phyloP scores from a whole-genome alignment of 1,140 invertebrate species.

The Galleria mellonella region DNA sequence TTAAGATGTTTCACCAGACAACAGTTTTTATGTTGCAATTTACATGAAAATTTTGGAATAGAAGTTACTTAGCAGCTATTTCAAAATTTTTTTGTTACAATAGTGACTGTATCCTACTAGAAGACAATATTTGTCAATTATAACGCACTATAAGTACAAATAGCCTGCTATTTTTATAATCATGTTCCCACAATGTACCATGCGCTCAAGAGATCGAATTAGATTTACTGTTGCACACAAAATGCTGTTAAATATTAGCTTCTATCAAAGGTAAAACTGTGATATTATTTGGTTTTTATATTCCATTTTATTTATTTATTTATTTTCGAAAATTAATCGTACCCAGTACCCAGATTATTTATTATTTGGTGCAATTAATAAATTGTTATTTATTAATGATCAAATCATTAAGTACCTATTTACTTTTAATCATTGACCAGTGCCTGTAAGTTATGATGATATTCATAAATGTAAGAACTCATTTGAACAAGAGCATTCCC shows the following conservation, averaged over 20 bases:
- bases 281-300: slow-evolving; percentile 48
- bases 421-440: slow-evolving; percentile 36
- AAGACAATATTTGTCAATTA: slow-evolving; percentile 33
- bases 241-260: slow-evolving; percentile 20
- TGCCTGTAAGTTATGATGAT: slow-evolving; percentile 67
- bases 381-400: slow-evolving; percentile 17
- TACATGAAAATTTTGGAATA: neutral
- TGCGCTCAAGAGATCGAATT: slow-evolving; percentile 4
- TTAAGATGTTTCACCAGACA: slow-evolving; percentile 7
- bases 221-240: slow-evolving; percentile 14
- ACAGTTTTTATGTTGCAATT: slow-evolving; percentile 15
- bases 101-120: neutral
- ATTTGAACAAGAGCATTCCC: slow-evolving; percentile 37
- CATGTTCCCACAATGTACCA: slow-evolving; percentile 49
- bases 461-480: slow-evolving; percentile 54
- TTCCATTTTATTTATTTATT: slow-evolving; percentile 15
- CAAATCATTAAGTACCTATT: slow-evolving; percentile 3
- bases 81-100: slow-evolving; percentile 1
- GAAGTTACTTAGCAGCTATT: neutral
- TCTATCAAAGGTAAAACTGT: slow-evolving; percentile 41
- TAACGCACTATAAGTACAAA: slow-evolving; percentile 64
- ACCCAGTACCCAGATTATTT: neutral
- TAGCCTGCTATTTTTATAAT: slow-evolving; percentile 31
- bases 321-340: slow-evolving; percentile 3
- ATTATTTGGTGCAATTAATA: slow-evolving; percentile 6